A percentile compares a stretch with the other conserved stretches of the same genome.
Evolutionary conservation across 2,888 invertebrate genomes (phyloP).

Genomic region (Stenichneumon culpator): DNA sequence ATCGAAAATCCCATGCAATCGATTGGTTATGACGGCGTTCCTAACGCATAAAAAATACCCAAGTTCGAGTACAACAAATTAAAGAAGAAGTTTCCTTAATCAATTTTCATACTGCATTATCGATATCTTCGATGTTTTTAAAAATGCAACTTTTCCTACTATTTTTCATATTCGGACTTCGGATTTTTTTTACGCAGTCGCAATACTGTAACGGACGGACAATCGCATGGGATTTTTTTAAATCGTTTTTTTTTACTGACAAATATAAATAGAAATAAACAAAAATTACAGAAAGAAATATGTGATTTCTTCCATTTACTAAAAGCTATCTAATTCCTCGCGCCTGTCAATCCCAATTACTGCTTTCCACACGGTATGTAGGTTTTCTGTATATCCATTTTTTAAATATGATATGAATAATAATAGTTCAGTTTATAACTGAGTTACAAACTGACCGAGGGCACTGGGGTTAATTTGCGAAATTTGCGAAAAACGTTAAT

Average conservation of each 20-base stretch:
- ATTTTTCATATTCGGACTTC: background rate
- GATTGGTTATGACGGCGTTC: background rate
- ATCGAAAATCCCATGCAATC: no score
- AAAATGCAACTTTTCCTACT: background rate
- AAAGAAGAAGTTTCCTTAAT: background rate
- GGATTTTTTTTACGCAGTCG: no score
- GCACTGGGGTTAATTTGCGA: background rate
- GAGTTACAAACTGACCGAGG: background rate
- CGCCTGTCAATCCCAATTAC: background rate
- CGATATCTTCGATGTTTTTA: no score
- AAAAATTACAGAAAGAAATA: background rate
- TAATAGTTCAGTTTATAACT: background rate
- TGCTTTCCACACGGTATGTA: background rate
- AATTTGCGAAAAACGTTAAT: background rate
- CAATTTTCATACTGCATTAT: no score
- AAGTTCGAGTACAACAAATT: background rate
- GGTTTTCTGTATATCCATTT: background rate
- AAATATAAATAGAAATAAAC: background rate
- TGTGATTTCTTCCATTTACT: background rate
- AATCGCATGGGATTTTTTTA: no score
- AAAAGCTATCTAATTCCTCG: background rate
- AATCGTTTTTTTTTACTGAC: background rate
- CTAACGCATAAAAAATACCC: background rate
- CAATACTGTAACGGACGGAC: no score
- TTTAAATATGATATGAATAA: background rate